Conservation (phyloP, 1,140 invertebrate genomes). For the Brachionus sp. region DNA sequence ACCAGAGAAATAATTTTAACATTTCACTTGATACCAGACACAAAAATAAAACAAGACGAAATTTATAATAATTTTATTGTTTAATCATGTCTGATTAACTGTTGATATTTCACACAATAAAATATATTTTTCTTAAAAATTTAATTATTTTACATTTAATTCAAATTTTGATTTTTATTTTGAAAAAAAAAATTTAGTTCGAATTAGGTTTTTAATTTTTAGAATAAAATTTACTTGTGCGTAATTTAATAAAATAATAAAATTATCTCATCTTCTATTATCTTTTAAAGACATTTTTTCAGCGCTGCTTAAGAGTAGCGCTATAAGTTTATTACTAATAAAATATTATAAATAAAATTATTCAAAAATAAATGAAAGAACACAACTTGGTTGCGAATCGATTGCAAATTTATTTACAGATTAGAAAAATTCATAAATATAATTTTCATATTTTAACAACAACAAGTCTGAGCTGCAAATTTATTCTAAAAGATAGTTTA, state of each 20-base stretch:
- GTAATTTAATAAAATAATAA: background rate
- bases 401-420: conserved; percentile 19
- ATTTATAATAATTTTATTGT: too few relatives aligned
- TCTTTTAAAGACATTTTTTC: conserved; percentile 6
- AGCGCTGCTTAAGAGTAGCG: background rate
- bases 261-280: background rate
- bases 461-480: background rate
- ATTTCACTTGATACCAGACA: too few relatives aligned
- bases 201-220: too few relatives aligned
- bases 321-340: background rate
- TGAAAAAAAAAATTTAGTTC: background rate
- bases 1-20: too few relatives aligned
- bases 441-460: background rate
- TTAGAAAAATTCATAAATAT: conserved; percentile 10
- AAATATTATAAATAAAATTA: conserved; percentile 28
- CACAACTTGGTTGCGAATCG: conserved; percentile 18
- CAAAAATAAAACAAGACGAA: too few relatives aligned
- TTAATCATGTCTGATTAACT: too few relatives aligned
- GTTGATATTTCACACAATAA: too few relatives aligned
- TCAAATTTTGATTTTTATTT: background rate
- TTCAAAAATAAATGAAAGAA: conserved; percentile 16
- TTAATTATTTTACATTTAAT: too few relatives aligned
- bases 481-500: background rate
- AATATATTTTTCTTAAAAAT: too few relatives aligned
- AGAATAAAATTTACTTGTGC: too few relatives aligned